phyloP scores from a whole-genome alignment of 2,888 invertebrate species.

The Plebejus anna region DNA sequence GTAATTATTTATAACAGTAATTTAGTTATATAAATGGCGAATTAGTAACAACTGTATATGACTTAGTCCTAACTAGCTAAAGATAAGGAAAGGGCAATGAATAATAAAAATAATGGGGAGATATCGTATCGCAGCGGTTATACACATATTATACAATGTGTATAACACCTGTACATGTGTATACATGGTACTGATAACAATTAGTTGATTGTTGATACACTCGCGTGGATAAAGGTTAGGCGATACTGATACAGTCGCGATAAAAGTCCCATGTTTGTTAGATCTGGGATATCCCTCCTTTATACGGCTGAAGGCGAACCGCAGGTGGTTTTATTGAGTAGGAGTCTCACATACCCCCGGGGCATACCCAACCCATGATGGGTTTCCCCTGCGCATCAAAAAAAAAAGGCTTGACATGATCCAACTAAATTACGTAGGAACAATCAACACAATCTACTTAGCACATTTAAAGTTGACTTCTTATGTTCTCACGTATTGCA shows the following conservation, averaged over 20 bases:
- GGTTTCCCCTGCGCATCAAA: too few relatives aligned
- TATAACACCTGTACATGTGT: background rate
- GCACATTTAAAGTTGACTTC: background rate
- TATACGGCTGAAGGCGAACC: too few relatives aligned
- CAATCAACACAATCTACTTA: too few relatives aligned
- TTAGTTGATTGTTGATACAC: background rate
- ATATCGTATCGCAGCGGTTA: background rate
- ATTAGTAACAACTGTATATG: background rate
- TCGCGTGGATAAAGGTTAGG: background rate
- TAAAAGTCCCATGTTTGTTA: background rate
- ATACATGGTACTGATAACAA: background rate
- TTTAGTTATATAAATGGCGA: background rate
- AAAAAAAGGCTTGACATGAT: background rate
- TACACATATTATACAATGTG: background rate
- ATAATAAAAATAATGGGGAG: conserved; percentile 12
- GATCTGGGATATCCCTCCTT: too few relatives aligned
- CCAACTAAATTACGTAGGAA: background rate
- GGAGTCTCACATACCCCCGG: too few relatives aligned
- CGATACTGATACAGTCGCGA: background rate
- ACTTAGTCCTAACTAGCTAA: background rate
- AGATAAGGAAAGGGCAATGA: conserved; percentile 25
- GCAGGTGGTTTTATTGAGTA: too few relatives aligned
- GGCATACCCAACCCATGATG: too few relatives aligned
- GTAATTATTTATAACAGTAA: background rate
- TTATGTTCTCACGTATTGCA: background rate